Evolutionary conservation across 1,140 invertebrate genomes (phyloP).

Genomic region (Zaprionus gabonicus): DNA sequence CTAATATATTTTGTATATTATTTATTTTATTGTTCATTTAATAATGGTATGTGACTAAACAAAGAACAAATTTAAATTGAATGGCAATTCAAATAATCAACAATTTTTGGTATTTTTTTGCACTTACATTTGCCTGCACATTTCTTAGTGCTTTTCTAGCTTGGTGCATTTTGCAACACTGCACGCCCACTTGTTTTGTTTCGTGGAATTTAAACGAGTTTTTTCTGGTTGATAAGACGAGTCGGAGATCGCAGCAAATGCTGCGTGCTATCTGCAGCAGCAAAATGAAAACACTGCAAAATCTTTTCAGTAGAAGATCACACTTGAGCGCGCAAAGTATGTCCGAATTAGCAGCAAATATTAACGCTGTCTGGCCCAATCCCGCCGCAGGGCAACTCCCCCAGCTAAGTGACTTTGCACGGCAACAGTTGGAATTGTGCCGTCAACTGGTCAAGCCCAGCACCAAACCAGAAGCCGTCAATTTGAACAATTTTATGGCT

Average conservation of each 20-base stretch:
- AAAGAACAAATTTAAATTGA: not conserved
- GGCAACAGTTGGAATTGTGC: slow-evolving; percentile 29
- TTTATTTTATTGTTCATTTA: not conserved
- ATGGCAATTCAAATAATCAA: not conserved
- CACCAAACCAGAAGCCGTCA: not conserved
- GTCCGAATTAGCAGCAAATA: not conserved
- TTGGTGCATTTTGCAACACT: not conserved
- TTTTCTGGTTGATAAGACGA: not conserved
- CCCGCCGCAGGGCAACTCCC: not conserved
- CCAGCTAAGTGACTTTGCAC: slow-evolving; percentile 3
- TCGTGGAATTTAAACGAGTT: not conserved
- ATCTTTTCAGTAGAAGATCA: not conserved
- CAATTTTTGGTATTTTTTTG: not conserved
- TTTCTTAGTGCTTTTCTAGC: not conserved
- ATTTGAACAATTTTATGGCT: slow-evolving; percentile 32
- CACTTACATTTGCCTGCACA: not conserved
- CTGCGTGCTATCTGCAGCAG: not conserved
- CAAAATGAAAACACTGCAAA: not conserved
- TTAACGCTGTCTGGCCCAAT: not conserved
- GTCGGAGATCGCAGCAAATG: not conserved
- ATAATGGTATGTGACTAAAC: not conserved
- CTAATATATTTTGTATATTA: not conserved
- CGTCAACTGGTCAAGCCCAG: slow-evolving; percentile 27
- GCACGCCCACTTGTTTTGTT: not conserved
- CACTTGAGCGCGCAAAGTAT: not conserved